Conservation (phyloP, 2,113 vertebrate genomes). For the Perccottus glenii region DNA sequence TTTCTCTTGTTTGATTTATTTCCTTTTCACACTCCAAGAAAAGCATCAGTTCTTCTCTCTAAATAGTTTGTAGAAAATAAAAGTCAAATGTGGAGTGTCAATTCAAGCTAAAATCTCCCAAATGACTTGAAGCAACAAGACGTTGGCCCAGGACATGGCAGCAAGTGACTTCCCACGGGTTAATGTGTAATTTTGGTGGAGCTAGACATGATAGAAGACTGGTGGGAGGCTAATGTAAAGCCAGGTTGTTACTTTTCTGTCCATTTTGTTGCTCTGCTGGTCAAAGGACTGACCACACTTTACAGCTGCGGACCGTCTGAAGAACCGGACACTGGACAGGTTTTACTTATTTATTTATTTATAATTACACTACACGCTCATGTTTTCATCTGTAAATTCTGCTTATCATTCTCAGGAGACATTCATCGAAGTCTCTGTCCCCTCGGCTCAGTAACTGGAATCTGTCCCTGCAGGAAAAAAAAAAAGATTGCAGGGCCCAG, state of each 20-base stretch:
- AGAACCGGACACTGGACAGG: constrained; percentile 11
- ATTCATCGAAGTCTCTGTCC: constrained; percentile 36
- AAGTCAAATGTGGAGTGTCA: too few species aligned
- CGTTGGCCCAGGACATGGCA: neutral
- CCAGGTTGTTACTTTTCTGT: constrained; percentile 42
- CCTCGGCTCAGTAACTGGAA: constrained; percentile 79
- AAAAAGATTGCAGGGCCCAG: constrained; percentile 64
- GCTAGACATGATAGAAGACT: constrained; percentile 40
- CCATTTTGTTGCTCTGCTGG: constrained; percentile 23
- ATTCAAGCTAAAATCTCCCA: too few species aligned
- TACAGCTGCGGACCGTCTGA: constrained; percentile 12
- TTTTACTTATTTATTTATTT: neutral
- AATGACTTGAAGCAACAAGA: neutral
- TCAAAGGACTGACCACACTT: constrained; percentile 10
- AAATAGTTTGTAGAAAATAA: too few species aligned
- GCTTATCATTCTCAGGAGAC: neutral
- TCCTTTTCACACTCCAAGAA: neutral
- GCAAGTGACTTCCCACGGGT: constrained; percentile 36
- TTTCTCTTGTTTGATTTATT: neutral
- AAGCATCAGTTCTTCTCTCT: neutral
- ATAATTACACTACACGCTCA: neutral
- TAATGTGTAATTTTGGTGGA: constrained; percentile 76
- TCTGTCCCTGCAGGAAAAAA: constrained; percentile 76
- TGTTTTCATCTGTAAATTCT: neutral
- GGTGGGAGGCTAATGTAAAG: constrained; percentile 62